phyloP scores from a whole-genome alignment of 37 sponge, comb jelly and placozoan species.

The Mnemiopsis leidyi region DNA sequence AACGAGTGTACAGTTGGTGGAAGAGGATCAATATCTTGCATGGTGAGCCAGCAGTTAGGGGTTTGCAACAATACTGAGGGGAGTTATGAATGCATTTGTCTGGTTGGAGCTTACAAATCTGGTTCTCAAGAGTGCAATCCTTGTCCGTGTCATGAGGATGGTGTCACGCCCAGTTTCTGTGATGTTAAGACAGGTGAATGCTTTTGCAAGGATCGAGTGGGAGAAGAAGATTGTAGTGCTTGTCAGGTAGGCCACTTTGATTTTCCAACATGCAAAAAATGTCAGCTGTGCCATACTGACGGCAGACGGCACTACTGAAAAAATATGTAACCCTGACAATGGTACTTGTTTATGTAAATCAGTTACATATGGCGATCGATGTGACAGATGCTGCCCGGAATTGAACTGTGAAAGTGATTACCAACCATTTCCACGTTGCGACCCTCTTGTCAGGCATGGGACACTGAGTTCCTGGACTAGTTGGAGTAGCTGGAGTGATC shows the following conservation, averaged over 20 bases:
- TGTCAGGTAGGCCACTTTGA: background rate
- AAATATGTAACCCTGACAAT: background rate
- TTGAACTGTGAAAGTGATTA: background rate
- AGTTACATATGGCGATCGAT: background rate
- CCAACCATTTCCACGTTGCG: background rate
- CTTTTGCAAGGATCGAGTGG: background rate
- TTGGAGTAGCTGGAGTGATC: background rate
- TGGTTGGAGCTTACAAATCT: background rate
- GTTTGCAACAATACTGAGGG: background rate
- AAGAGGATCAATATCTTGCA: background rate
- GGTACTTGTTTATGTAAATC: background rate
- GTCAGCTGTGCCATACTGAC: background rate
- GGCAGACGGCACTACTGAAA: background rate
- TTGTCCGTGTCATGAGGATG: background rate
- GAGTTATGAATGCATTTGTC: background rate
- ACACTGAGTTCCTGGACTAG: background rate
- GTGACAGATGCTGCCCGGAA: background rate
- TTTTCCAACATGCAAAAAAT: background rate
- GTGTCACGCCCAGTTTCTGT: background rate
- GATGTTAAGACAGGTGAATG: background rate
- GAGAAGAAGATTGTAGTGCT: background rate
- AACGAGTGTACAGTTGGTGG: background rate
- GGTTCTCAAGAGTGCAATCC: background rate
- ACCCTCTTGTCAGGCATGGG: background rate
- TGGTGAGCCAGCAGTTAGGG: background rate